Percentiles rank a stretch among this genome's conserved stretches.
These are phyloP conservation scores for Scartelaos histophorus DNA, from an alignment of 2,113 vertebrate genomes.

Conservation along the genomic window DNA sequence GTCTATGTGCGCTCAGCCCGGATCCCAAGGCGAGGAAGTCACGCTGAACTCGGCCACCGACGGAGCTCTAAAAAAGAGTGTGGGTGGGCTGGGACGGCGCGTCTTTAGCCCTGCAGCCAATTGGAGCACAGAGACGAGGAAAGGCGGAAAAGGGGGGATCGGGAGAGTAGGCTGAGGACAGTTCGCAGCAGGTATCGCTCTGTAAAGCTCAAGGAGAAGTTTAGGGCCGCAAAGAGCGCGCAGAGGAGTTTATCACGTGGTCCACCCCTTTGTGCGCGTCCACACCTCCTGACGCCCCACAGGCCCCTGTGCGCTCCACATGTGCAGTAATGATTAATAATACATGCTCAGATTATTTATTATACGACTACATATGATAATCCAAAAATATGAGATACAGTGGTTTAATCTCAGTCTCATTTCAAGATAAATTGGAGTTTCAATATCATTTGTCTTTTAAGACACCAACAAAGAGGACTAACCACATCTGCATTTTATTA, in stretches of 20 bases:
- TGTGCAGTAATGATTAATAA: too few species aligned
- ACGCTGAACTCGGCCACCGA: constrained; percentile 17
- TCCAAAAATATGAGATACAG: too few species aligned
- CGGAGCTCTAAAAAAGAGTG: constrained; percentile 62
- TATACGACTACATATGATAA: too few species aligned
- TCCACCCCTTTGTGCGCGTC: constrained; percentile 39
- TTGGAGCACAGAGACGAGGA: constrained; percentile 43
- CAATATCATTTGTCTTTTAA: too few species aligned
- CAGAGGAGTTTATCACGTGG: constrained; percentile 11
- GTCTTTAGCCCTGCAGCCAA: constrained; percentile 61
- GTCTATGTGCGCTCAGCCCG: constrained; percentile 39
- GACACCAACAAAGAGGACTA: too few species aligned
- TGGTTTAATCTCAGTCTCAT: too few species aligned
- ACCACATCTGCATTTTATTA: too few species aligned
- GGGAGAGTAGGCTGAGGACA: neutral
- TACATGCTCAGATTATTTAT: too few species aligned
- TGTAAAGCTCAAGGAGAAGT: constrained; percentile 26
- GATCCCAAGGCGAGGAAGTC: constrained; percentile 59
- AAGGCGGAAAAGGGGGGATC: neutral
- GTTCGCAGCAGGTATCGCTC: constrained; percentile 40
- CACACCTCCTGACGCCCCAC: constrained; percentile 34
- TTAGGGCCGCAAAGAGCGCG: constrained; percentile 1
- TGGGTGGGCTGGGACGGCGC: constrained; percentile 68
- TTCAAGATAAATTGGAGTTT: too few species aligned
- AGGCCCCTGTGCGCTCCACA: too few species aligned